Base-by-base conservation (phyloP, 2,797 vertebrate species). In the Thaleichthys pacificus region DNA sequence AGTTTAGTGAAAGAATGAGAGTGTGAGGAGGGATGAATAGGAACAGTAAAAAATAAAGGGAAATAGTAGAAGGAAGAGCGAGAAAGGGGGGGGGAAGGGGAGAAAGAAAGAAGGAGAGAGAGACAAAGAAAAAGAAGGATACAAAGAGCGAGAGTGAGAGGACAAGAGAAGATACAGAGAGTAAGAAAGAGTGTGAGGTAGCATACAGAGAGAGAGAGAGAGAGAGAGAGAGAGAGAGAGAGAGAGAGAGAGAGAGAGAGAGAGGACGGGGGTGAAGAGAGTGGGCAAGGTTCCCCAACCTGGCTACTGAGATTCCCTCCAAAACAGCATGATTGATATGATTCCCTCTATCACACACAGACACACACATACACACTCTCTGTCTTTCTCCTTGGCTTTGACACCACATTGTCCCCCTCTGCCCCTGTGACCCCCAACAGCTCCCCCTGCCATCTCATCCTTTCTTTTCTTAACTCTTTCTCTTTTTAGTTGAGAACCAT, bases 241-340 rank as follows among this genome's bases (percentile, higher is more conserved):
- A n/a, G n/a, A n/a, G n/a, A n/a, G n/a, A n/a, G n/a, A n/a, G n/a
- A n/a, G n/a, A n/a, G n/a, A n/a, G 24, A 56, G 71, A 68, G 76
- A 69, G 68, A 88, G 85, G 86, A 26, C 24, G 28, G 82, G 11
- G 38, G 38, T 42, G 38, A 42, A 42, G 38, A 42, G 38, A 42
- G 89, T 35, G 32, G 32, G 5, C 32, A 35, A 35, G 32, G 32
- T 35, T 17, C 49, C 49, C 3, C 49, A 51, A 17, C 49, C 49
- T 12, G 17, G 1, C 4, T 54, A 54, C 51, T 54, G 8, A 19
- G 74, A 64, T 90, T 92, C 90, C 88, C 89, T 92, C 89, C 80
- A 84, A 93, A 90, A 88, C 84, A 83, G 90, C 92, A 86, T 90
- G 91, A 92, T 88, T 91, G 87, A 92, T 93, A 90, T 84, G 85